Evolutionary conservation across 2,797 vertebrate genomes (phyloP), one percentile per base, ranked within the genome.

Genomic region (Sarcoramphus papa): DNA sequence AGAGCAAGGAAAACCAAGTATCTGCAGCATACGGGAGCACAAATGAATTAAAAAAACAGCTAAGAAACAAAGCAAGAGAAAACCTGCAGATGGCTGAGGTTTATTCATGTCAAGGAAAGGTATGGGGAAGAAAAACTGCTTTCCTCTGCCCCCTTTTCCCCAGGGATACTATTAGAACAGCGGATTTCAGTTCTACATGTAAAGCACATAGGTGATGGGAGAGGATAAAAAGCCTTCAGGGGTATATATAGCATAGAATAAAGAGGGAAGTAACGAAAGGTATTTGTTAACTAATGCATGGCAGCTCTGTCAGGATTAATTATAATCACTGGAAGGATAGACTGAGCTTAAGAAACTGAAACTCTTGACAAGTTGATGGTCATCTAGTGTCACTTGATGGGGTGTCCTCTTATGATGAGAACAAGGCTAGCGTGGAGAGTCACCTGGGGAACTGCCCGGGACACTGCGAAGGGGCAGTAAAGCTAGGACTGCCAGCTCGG

Each of bases 271-370:
- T 20, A 92, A 87, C 1, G 14, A 70, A 69, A 92, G 47, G n/a
- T 80, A 59, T 86, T 88, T 82, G 63, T 48, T 77, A 94, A 82
- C 63, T 82, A 95, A 90, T 21, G 85, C 60, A 76, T 0, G 3
- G 80, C n/a, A 93, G 73, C 60, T 92, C 69, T 68, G 69, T 84
- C 89, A 86, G 68, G 59, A 88, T 86, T 88, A 95, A 91, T 78
- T 81, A 82, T 5, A 43, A 86, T 65, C 91, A 84, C 45, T 41
- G 47, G 25, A 83, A 92, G 14, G 56, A 93, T 0, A 93, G 74
- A 78, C 14, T 25, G 69, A 82, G 76, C 69, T 91, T 67, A 69
- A 87, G 60, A 79, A 93, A 94, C 51, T 28, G 28, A 74, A 95
- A 92, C 76, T 59, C 88, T 69, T 0, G 2, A 47, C 74, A 84